These are phyloP conservation scores for Harpalus rubripes DNA, from an alignment of 2,888 invertebrate genomes.

Conservation along the genomic window DNA sequence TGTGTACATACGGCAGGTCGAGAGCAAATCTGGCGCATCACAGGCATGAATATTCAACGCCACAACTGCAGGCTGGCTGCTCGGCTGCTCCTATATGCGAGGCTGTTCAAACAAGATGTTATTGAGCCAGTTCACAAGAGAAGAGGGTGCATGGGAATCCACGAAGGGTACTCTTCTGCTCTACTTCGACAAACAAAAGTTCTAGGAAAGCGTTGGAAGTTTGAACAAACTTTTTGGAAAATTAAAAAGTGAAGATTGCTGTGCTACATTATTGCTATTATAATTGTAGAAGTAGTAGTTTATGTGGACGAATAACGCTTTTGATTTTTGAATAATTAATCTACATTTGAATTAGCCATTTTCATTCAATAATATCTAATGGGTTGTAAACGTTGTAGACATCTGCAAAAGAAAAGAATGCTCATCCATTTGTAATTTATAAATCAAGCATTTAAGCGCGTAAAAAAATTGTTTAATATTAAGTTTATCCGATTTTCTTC, in stretches of 20 bases:
- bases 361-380: no score
- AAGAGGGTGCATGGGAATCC: not conserved
- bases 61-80: conserved; percentile 9
- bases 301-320: no score
- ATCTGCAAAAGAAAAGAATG: no score
- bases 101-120: conserved; percentile 49
- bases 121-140: conserved; percentile 24
- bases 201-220: not conserved
- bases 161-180: not conserved
- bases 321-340: no score
- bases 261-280: no score
- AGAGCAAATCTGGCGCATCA: conserved; percentile 32
- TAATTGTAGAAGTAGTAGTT: no score
- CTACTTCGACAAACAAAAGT: not conserved
- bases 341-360: no score
- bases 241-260: not conserved
- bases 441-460: no score
- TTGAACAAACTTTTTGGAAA: not conserved
- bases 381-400: no score
- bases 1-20: not conserved
- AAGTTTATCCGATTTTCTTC: no score
- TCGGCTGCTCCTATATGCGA: not conserved
- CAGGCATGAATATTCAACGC: conserved; percentile 34
- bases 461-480: no score
- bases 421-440: no score